Evolutionary conservation across 2,888 invertebrate species (phyloP).

Genomic region (Amphimallon solstitiale): DNA sequence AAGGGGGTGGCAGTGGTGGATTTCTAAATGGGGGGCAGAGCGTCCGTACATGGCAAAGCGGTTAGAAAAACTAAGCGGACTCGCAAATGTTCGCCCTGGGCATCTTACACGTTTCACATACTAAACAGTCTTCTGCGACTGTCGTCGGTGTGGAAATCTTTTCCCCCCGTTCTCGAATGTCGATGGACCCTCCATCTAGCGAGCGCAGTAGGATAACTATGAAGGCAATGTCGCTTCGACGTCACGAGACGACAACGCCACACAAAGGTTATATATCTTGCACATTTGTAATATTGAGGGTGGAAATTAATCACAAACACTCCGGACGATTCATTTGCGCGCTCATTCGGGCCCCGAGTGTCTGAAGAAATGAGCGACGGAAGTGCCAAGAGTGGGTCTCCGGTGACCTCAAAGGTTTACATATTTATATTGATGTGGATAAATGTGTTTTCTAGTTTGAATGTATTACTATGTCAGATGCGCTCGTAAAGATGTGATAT

Average conservation of each 20-base stretch:
- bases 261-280: conserved; percentile 36
- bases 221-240: conserved; percentile 6
- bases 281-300: conserved; percentile 34
- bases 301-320: conserved; percentile 31
- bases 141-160: conserved; percentile 19
- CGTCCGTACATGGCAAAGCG: conserved; percentile 45
- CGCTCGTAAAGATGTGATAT: too few species aligned
- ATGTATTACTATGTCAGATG: too few species aligned
- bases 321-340: conserved; percentile 20
- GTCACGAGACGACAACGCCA: conserved; percentile 2
- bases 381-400: background rate
- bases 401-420: background rate
- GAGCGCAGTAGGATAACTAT: conserved; percentile 8
- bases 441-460: too few species aligned
- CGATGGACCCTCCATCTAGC: conserved; percentile 1
- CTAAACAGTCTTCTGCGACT: conserved; percentile 59
- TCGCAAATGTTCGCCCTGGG: conserved; percentile 60
- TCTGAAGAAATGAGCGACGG: background rate
- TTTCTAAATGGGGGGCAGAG: conserved; percentile 2
- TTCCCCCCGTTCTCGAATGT: background rate
- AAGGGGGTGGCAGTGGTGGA: background rate
- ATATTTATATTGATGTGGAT: too few species aligned
- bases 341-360: conserved; percentile 3
- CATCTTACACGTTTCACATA: conserved; percentile 62
- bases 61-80: conserved; percentile 43